These are phyloP conservation scores for Sesamia inferens DNA, from an alignment of 2,888 invertebrate species.

Conservation along the genomic window DNA sequence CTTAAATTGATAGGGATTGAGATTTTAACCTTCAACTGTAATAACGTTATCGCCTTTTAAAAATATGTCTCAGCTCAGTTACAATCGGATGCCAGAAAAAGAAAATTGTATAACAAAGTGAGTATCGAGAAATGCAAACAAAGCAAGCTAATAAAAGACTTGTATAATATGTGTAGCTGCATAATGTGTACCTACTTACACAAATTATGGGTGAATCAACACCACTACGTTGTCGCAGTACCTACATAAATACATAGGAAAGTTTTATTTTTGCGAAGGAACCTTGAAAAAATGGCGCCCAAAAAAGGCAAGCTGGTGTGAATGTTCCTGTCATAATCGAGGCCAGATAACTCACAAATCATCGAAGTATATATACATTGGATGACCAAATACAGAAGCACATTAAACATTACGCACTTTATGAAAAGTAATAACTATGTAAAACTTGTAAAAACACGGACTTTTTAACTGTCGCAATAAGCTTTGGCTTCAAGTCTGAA, in stretches of 20 bases:
- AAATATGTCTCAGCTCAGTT: not conserved
- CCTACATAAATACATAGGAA: slow-evolving; percentile 6
- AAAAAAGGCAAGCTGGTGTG: slow-evolving; percentile 32
- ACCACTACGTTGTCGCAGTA: not conserved
- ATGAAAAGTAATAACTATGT: slow-evolving; percentile 17
- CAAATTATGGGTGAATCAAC: not conserved
- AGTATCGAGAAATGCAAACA: not conserved
- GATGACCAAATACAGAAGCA: slow-evolving; percentile 42
- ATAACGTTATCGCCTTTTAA: not conserved
- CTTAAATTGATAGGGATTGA: no score
- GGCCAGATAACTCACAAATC: slow-evolving; percentile 45
- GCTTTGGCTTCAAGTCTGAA: not conserved
- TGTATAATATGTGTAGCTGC: not conserved
- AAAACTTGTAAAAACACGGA: slow-evolving; percentile 20
- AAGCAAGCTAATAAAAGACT: not conserved
- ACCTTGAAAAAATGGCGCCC: slow-evolving; percentile 25
- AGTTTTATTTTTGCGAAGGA: slow-evolving; percentile 11
- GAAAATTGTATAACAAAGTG: not conserved
- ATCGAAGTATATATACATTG: slow-evolving; percentile 46
- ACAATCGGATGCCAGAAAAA: not conserved
- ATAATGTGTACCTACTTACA: not conserved
- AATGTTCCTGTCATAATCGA: slow-evolving; percentile 37
- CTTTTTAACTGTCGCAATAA: slow-evolving; percentile 20
- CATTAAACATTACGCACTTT: slow-evolving; percentile 37
- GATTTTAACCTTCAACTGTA: not conserved